Base-by-base conservation (phyloP, 2,888 invertebrate genomes). In the Heteropelma amictum region DNA sequence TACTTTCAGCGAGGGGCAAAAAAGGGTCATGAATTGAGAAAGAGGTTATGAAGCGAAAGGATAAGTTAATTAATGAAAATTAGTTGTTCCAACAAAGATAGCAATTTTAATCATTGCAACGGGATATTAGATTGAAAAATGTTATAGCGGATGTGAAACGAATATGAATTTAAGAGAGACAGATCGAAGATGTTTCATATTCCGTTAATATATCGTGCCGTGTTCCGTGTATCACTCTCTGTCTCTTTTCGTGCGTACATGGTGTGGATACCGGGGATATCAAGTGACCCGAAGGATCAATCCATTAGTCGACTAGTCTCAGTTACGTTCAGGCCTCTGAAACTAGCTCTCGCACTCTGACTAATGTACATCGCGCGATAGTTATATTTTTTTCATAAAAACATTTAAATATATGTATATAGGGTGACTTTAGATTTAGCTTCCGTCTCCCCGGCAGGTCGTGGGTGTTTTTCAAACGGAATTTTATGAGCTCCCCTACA, bases 301-400 rank as follows among this genome's bases (percentile, higher is more conserved):
- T 84, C 84, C 84, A 85, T 85, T 85, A 85, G 83, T 81, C 82
- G 79, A 80, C 77, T 76, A 78, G 80, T 80, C 79, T 83, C 81
- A 75, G 80, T 85, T 84, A 83, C 85, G 75, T 58, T 68, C 61
- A 12, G 45, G 54, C 80, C 80, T 77, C 77, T 60, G 76, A 78
- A 79, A 74, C 78, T 78, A 75, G 77, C n/a, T n/a, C n/a, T n/a
- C n/a, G n/a, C n/a, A n/a, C n/a, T n/a, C n/a, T n/a, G n/a, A n/a
- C n/a, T n/a, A n/a, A n/a, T n/a, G n/a, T n/a, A n/a, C n/a, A n/a
- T n/a, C n/a, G n/a, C n/a, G n/a, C n/a, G n/a, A n/a, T n/a, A n/a
- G n/a, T n/a, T n/a, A n/a, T n/a, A n/a, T n/a, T n/a, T n/a, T n/a
- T n/a, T n/a, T n/a, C n/a, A n/a, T n/a, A n/a, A n/a, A n/a, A n/a